Evolutionary conservation across 2,888 invertebrate genomes (phyloP), one percentile per base, ranked within the genome.

Genomic region (Salpingus planirostris): DNA sequence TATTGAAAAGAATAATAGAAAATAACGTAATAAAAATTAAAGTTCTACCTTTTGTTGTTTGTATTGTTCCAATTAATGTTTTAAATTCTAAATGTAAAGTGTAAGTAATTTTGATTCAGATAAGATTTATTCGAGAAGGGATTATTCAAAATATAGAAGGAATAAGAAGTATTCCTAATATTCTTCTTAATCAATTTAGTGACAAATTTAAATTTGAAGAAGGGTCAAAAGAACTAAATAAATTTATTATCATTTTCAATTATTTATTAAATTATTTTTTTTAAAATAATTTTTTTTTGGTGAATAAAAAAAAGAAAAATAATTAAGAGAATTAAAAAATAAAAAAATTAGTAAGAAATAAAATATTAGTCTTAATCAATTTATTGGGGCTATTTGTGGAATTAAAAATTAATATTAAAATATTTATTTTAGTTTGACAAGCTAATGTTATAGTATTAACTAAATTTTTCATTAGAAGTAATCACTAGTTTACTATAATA

Each of bases 171-270:
- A 73, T 46, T 22, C 68, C 66, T 51, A 73, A 49, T 23, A 71
- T 55, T 26, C 68, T 67, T 64, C 74, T 74, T 47, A 71, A 12
- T 74, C 78, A 79, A 60, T 79, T 78, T 56, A 75, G 50, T 0
- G 71, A 64, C 25, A 74, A 33, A 42, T 65, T 65, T 47, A 69
- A 59, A 43, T 69, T 69, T 31, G 71, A 67, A 13, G 69, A 62
- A 0, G 78, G 76, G 32, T 80, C 79, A 71, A 80, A 80, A 53
- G 75, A 71, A 42, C 74, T 74, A 62, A 79, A 79, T 67, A 79
- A 61, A 46, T 76, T 78, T 56, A 64, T 73, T 77, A 78, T 75
- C 74, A 78, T 76, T 70, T 71, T 75, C 73, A 76, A 46, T 50
- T 58, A 30, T 65, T 50, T 36, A 51, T 33, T 31, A 30, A 35